Conservation (phyloP, 1,140 invertebrate species). For the Phymorhynchus buccinoides region DNA sequence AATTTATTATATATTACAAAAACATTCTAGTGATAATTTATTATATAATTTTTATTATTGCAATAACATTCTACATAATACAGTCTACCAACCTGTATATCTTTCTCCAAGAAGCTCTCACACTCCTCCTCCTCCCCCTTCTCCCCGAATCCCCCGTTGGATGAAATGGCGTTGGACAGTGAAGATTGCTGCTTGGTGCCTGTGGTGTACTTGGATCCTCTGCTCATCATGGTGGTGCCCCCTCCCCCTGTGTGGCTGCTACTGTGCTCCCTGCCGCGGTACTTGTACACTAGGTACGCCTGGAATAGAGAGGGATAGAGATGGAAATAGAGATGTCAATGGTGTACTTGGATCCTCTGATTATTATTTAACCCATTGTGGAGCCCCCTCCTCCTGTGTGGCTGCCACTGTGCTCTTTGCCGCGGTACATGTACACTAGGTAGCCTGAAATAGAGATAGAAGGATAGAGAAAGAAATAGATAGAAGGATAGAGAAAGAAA, state of each 20-base stretch:
- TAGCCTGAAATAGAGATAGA: too few relatives aligned
- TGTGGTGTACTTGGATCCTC: conserved; percentile 56
- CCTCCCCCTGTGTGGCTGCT: conserved; percentile 47
- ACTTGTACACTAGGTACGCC: conserved; percentile 77
- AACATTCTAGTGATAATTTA: too few relatives aligned
- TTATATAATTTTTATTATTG: too few relatives aligned
- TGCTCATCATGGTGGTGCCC: conserved; percentile 65
- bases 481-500: too few relatives aligned
- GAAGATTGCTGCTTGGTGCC: conserved; percentile 49
- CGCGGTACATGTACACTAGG: conserved; percentile 76
- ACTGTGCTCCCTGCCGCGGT: conserved; percentile 71
- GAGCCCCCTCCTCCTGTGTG: conserved; percentile 56
- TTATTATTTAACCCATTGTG: conserved; percentile 69
- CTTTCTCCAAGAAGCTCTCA: conserved; percentile 70
- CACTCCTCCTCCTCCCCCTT: conserved; percentile 63
- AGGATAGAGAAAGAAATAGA: too few relatives aligned
- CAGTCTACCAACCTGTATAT: conserved; percentile 64
- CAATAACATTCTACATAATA: too few relatives aligned
- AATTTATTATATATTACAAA: too few relatives aligned
- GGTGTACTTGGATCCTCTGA: conserved; percentile 56
- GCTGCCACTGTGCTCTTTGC: conserved; percentile 63
- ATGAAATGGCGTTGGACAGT: conserved; percentile 48
- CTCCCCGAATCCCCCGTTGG: conserved; percentile 53
- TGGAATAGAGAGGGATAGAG: conserved; percentile 47
- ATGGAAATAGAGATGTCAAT: conserved; percentile 21